phyloP scores from a whole-genome alignment of 1,140 invertebrate genomes.

The Bombus soroeensis region DNA sequence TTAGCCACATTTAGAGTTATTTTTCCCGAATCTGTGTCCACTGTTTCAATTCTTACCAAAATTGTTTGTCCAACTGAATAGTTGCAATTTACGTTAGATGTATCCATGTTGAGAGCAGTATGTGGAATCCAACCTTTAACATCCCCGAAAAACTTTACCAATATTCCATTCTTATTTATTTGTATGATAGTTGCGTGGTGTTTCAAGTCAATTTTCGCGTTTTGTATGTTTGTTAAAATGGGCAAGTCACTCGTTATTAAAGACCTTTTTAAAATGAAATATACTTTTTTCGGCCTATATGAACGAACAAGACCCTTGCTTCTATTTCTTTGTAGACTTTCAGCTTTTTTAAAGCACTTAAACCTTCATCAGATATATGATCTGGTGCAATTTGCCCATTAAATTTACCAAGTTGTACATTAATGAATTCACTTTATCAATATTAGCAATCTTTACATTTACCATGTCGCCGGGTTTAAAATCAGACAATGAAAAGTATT shows the following conservation, averaged over 20 bases:
- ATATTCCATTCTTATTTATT: conserved; percentile 79
- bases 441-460: conserved; percentile 79
- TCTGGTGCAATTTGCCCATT: conserved; percentile 75
- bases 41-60: conserved; percentile 79
- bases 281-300: conserved; percentile 76
- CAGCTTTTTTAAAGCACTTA: conserved; percentile 71
- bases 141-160: conserved; percentile 85
- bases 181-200: conserved; percentile 85
- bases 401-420: conserved; percentile 75
- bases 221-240: conserved; percentile 79
- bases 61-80: conserved; percentile 86
- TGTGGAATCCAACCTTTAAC: conserved; percentile 84
- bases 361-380: conserved; percentile 68
- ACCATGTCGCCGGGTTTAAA: conserved; percentile 83
- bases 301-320: conserved; percentile 83
- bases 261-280: conserved; percentile 85
- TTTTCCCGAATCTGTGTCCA: conserved; percentile 77
- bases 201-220: conserved; percentile 81
- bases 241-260: conserved; percentile 82
- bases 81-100: conserved; percentile 78
- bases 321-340: conserved; percentile 81
- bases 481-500: conserved; percentile 81
- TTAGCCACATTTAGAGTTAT: conserved; percentile 78
- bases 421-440: conserved; percentile 64
- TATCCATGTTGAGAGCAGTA: conserved; percentile 81